Base-by-base conservation (phyloP, 2,888 invertebrate species). In the Augiades crinisus region DNA sequence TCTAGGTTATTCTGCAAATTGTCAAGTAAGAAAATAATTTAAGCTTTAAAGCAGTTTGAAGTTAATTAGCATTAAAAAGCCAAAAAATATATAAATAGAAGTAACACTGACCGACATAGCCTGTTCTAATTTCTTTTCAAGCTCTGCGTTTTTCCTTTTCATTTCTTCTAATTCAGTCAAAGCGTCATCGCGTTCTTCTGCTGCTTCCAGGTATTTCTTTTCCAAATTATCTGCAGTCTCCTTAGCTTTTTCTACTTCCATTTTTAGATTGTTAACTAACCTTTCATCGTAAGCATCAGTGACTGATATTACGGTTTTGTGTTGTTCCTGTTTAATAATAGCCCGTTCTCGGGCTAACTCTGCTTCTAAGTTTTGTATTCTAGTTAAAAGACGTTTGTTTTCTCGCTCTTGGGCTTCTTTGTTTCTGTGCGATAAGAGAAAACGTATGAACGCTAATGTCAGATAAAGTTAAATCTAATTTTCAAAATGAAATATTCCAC, bases 391-490 rank as follows among this genome's bases (percentile, higher is more conserved):
- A 65, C 96, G 93, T 76, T 96, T 96, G 72, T 96, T 97, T 81
- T 97, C 97, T 68, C 96, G 88, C 64, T 95, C 95, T 68, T 96
- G 92, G 0, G 94, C 95, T 78, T 96, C 96, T 70, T 96, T 96
- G 70, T 96, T 96, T 68, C 95, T 91, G 31, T 38, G 5, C 7
- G 24, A 24, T 14, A 45, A 14, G 22, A 22, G 3, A 37, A 44
- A 34, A n/a, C n/a, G 6, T 8, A 24, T 5, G 1, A 8, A 8
- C 2, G n/a, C 8, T 10, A 10, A 10, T 27, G 3, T n/a, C n/a
- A n/a, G n/a, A 24, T n/a, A 24, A 27, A 10, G 10, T 27, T 10
- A 10, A 27, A 22, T 6, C 7, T 22, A 5, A 2, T 22, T 22
- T 24, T 24, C 8, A 24, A 8, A 2, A 24, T 8, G 7, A 47